Conservation (phyloP, 2,888 invertebrate genomes). For the Strigamia crassipes region DNA sequence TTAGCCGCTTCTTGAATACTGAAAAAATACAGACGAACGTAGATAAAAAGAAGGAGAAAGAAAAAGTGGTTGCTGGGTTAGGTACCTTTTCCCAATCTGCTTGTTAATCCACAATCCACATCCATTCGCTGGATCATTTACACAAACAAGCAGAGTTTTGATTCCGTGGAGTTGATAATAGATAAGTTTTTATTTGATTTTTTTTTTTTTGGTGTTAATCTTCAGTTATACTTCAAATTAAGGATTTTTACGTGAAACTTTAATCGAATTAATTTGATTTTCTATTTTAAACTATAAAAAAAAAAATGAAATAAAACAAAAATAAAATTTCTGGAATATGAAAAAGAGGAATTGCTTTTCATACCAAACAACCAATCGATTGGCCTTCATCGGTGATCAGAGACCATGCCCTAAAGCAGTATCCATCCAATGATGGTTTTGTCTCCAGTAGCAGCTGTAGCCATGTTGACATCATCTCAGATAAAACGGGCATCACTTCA, state of each 20-base stretch:
- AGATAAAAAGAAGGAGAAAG: not conserved
- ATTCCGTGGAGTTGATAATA: not conserved
- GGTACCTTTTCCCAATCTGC: conserved; percentile 3
- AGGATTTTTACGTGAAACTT: too few species aligned
- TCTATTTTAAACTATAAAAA: too few species aligned
- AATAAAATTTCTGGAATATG: too few species aligned
- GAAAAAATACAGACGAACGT: not conserved
- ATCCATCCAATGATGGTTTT: conserved; percentile 10
- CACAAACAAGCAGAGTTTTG: not conserved
- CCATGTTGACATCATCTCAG: conserved; percentile 1
- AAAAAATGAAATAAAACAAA: too few species aligned
- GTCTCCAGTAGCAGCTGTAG: conserved; percentile 4
- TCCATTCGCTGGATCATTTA: conserved; percentile 1
- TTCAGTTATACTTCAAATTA: too few species aligned
- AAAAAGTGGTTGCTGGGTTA: not conserved
- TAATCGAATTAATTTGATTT: not conserved
- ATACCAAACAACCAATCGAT: conserved; percentile 3
- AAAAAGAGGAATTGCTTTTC: not conserved
- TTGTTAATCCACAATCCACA: conserved; percentile 10
- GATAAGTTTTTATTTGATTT: not conserved
- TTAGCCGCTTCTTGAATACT: not conserved
- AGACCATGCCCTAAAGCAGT: not conserved
- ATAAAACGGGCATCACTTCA: conserved; percentile 2
- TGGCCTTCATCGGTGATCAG: conserved; percentile 10
- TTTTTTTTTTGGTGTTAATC: too few species aligned